Evolutionary conservation across 2,113 vertebrate species (phyloP).

Genomic region (Ivindomyrus marchei): DNA sequence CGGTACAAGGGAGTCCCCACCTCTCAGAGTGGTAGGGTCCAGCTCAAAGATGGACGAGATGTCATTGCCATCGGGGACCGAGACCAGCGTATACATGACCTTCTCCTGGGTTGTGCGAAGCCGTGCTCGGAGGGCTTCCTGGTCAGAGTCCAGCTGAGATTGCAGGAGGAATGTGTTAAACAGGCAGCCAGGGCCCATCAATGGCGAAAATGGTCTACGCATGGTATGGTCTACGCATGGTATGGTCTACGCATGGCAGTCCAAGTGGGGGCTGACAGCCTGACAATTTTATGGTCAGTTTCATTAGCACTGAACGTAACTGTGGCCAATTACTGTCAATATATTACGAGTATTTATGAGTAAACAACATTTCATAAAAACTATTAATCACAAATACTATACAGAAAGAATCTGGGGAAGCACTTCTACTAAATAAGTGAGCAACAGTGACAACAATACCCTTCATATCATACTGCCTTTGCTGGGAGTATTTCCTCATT

Average conservation of each 20-base stretch:
- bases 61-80: conserved; percentile 92
- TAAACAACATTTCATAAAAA: not conserved
- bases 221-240: not conserved
- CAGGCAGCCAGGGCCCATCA: not conserved
- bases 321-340: not conserved
- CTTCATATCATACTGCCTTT: not conserved
- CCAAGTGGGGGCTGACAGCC: not conserved
- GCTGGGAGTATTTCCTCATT: not conserved
- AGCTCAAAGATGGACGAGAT: conserved; percentile 98
- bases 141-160: conserved; percentile 79
- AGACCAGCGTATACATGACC: conserved; percentile 91
- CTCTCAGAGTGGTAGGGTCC: conserved; percentile 89
- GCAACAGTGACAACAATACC: not conserved
- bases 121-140: conserved; percentile 70
- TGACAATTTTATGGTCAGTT: not conserved
- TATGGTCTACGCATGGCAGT: not conserved
- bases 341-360: not conserved
- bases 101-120: conserved; percentile 71
- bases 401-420: not conserved
- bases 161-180: not conserved
- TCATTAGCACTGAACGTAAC: not conserved
- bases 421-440: not conserved
- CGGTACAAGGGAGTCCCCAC: conserved; percentile 93
- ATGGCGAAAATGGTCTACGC: not conserved
- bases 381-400: not conserved